phyloP scores from a whole-genome alignment of 2,113 vertebrate species.

The Rhinoderma darwinii region DNA sequence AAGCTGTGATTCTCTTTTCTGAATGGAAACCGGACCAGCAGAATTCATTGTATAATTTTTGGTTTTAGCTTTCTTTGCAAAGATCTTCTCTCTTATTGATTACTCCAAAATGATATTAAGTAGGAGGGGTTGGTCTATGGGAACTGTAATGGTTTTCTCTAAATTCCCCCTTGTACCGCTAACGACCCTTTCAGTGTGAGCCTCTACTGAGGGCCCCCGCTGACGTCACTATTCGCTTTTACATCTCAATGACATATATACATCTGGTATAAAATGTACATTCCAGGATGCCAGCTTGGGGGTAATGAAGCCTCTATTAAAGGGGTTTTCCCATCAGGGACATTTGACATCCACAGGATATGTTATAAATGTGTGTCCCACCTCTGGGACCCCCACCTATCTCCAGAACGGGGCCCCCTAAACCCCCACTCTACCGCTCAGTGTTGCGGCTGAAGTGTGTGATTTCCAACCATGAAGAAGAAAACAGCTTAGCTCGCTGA shows the following conservation, averaged over 20 bases:
- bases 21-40: background rate
- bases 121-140: background rate
- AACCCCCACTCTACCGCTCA: no score
- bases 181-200: background rate
- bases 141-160: background rate
- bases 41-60: background rate
- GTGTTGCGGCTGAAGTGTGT: no score
- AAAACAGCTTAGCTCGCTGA: no score
- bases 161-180: background rate
- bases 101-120: background rate
- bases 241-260: background rate
- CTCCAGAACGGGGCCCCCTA: no score
- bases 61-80: background rate
- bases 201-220: background rate
- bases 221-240: background rate
- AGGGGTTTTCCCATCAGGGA: no score
- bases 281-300: no score
- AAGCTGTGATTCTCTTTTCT: slow-evolving; percentile 82
- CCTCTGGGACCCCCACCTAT: no score
- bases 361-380: no score
- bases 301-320: no score
- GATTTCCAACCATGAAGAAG: no score
- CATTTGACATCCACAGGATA: no score
- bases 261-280: no score
- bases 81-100: background rate